Evolutionary conservation across 2,797 vertebrate species (phyloP).

Genomic region (Scolopax bukidnonensis): DNA sequence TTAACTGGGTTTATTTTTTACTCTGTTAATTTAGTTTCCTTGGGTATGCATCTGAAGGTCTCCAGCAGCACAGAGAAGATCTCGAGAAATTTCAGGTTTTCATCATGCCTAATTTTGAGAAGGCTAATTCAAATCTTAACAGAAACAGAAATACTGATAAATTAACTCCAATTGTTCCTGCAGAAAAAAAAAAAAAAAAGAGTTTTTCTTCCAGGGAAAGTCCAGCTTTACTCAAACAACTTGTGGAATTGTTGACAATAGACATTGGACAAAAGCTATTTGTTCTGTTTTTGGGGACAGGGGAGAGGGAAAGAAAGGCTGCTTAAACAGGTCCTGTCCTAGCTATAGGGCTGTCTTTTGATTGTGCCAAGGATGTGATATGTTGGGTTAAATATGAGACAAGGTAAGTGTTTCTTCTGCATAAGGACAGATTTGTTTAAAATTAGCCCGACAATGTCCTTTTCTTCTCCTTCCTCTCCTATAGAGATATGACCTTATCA

Average conservation of each 20-base stretch:
- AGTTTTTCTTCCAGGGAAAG: background rate
- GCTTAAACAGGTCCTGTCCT: background rate
- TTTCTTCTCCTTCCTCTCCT: background rate
- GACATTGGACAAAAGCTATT: background rate
- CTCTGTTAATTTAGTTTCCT: background rate
- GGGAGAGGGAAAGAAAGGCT: background rate
- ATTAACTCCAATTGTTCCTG: background rate
- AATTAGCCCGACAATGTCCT: background rate
- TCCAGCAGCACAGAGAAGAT: background rate
- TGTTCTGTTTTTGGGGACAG: background rate
- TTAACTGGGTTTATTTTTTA: background rate
- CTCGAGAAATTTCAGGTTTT: background rate
- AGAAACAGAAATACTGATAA: slow-evolving; percentile 3
- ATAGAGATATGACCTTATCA: background rate
- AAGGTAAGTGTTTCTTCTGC: background rate
- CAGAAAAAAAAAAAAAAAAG: background rate
- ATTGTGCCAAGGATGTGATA: background rate
- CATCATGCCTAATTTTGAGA: background rate
- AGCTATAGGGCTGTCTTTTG: background rate
- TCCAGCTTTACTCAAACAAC: background rate
- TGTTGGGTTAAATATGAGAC: background rate
- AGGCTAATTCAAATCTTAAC: background rate
- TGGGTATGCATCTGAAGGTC: background rate
- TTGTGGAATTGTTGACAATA: background rate
- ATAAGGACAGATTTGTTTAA: background rate